Evolutionary conservation across 2,797 vertebrate genomes (phyloP).

Genomic region (Lerista edwardsae): DNA sequence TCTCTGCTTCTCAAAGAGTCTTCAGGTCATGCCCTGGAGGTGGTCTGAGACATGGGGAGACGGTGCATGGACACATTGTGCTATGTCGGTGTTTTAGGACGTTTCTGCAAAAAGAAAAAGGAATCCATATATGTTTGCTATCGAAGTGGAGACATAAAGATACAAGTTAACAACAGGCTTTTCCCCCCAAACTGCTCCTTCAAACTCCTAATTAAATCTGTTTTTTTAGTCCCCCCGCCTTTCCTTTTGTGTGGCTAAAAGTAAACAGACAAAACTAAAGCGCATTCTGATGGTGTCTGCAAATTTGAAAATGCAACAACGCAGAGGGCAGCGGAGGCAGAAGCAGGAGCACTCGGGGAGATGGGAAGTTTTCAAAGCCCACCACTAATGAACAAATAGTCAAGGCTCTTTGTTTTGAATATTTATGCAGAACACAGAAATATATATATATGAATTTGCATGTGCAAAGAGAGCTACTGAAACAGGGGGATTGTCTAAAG

Average conservation of each 20-base stretch:
- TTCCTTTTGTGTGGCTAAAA: slow-evolving; percentile 6
- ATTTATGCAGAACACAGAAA: slow-evolving; percentile 33
- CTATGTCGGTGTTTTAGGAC: too few relatives aligned
- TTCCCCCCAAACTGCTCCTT: slow-evolving; percentile 27
- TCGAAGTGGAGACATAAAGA: slow-evolving; percentile 23
- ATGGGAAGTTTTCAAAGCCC: slow-evolving; percentile 28
- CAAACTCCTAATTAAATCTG: slow-evolving; percentile 38
- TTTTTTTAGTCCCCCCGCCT: neutral
- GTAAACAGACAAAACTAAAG: slow-evolving; percentile 34
- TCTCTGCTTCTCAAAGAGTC: too few relatives aligned
- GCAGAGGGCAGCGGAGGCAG: slow-evolving; percentile 20
- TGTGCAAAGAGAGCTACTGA: neutral
- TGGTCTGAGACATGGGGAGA: too few relatives aligned
- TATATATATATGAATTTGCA: neutral
- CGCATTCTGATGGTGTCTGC: slow-evolving; percentile 39
- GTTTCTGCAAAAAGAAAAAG: too few relatives aligned
- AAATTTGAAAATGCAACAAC: slow-evolving; percentile 53
- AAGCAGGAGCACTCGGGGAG: slow-evolving; percentile 17
- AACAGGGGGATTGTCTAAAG: neutral
- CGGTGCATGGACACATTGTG: neutral
- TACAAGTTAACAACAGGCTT: neutral
- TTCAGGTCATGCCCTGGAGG: too few relatives aligned
- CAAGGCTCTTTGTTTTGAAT: slow-evolving; percentile 20
- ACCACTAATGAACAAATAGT: slow-evolving; percentile 11
- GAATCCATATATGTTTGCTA: neutral